These are phyloP conservation scores for Aix galericulata DNA, from an alignment of 2,113 vertebrate genomes.

Conservation along the genomic window DNA sequence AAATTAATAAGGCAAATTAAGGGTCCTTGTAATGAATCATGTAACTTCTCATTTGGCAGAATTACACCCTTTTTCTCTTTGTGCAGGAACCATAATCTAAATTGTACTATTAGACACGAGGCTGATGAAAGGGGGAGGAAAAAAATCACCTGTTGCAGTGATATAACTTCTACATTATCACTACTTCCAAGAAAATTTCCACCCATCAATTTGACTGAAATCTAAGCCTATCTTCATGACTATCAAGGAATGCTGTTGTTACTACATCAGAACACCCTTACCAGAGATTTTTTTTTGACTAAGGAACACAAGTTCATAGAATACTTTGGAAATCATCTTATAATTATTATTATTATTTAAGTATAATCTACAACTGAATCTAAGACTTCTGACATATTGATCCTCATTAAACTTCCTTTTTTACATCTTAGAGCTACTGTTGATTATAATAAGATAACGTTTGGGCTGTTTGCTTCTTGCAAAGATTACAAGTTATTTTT, in stretches of 20 bases:
- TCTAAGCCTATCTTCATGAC: background rate
- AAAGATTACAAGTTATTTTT: background rate
- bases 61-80: background rate
- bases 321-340: background rate
- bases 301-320: background rate
- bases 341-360: too few species aligned
- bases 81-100: background rate
- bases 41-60: conserved; percentile 55
- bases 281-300: background rate
- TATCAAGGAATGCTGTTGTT: background rate
- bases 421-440: background rate
- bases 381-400: background rate
- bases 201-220: background rate
- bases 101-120: background rate
- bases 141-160: background rate
- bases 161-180: background rate
- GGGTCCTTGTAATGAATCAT: conserved; percentile 45
- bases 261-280: background rate
- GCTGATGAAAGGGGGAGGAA: background rate
- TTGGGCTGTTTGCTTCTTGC: background rate
- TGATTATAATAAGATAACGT: background rate
- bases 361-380: background rate
- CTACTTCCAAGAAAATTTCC: background rate
- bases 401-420: background rate
- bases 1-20: conserved; percentile 66